phyloP scores from a whole-genome alignment of 2,888 invertebrate species.

The Prostheceraeus crozeri region DNA sequence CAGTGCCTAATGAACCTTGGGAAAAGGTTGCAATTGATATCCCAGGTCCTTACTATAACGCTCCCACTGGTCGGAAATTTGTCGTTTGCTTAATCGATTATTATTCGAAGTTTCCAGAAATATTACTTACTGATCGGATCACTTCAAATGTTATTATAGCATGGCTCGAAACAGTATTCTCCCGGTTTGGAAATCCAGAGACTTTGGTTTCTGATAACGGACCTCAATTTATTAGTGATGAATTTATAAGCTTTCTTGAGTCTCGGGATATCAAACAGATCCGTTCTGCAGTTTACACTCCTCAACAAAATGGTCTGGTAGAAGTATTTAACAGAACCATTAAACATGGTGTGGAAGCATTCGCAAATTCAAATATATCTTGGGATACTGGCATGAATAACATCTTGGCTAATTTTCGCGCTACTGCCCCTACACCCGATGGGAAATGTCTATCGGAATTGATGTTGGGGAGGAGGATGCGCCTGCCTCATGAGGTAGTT shows the following conservation, averaged over 20 bases:
- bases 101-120: slow-evolving; percentile 20
- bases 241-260: slow-evolving; percentile 43
- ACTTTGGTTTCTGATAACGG: slow-evolving; percentile 44
- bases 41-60: slow-evolving; percentile 19
- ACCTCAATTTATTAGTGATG: slow-evolving; percentile 43
- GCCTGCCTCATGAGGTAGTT: no score
- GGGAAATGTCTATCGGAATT: no score
- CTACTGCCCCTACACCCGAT: no score
- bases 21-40: slow-evolving; percentile 22
- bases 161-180: slow-evolving; percentile 9
- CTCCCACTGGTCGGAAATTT: slow-evolving; percentile 12
- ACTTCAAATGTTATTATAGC: slow-evolving; percentile 9
- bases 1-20: slow-evolving; percentile 12
- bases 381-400: no score
- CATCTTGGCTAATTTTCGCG: no score
- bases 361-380: no score
- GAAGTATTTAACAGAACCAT: slow-evolving; percentile 36
- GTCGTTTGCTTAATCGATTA: slow-evolving; percentile 17
- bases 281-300: slow-evolving; percentile 23
- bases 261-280: slow-evolving; percentile 32
- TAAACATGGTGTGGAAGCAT: slow-evolving; percentile 22
- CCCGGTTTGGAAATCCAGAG: slow-evolving; percentile 26
- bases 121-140: not conserved
- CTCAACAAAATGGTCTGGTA: slow-evolving; percentile 37
- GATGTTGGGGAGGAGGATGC: no score